Percentiles rank a stretch among this genome's conserved stretches.
These are phyloP conservation scores for Eleutherodactylus coqui DNA, from an alignment of 2,797 vertebrate genomes.

Conservation along the genomic window DNA sequence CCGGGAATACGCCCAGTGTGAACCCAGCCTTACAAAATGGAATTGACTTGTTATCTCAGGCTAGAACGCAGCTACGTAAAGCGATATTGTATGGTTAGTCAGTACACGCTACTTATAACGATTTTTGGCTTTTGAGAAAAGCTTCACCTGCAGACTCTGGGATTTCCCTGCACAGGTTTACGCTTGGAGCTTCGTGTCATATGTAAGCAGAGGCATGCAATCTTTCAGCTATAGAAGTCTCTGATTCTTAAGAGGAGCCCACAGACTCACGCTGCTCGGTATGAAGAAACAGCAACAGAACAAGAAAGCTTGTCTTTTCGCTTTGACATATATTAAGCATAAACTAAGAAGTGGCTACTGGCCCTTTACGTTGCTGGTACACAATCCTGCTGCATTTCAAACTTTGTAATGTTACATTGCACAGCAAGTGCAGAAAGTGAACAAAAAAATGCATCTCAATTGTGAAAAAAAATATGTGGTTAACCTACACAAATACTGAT, in stretches of 20 bases:
- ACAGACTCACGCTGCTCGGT: slow-evolving; percentile 48
- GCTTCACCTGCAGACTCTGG: slow-evolving; percentile 52
- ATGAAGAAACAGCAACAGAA: slow-evolving; percentile 18
- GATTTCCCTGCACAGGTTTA: slow-evolving; percentile 49
- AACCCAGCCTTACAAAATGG: no score
- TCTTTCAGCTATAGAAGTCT: slow-evolving; percentile 35
- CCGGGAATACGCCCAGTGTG: no score
- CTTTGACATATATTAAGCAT: slow-evolving; percentile 48
- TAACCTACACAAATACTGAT: background rate
- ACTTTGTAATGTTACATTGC: background rate
- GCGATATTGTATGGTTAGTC: slow-evolving; percentile 45
- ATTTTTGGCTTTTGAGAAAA: slow-evolving; percentile 30
- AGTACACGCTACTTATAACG: slow-evolving; percentile 40
- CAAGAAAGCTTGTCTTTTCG: slow-evolving; percentile 32
- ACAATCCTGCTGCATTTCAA: background rate
- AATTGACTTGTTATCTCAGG: slow-evolving; percentile 57
- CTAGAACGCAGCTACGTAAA: slow-evolving; percentile 9
- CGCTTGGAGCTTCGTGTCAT: slow-evolving; percentile 37
- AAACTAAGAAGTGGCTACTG: background rate
- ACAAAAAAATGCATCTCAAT: background rate
- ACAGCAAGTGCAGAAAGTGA: background rate
- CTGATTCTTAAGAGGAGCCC: slow-evolving; percentile 50
- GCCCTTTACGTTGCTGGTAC: background rate
- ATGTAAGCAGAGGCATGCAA: slow-evolving; percentile 51
- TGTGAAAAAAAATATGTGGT: background rate